phyloP scores from a whole-genome alignment of 2,888 invertebrate species.

The Piscicola geometra region DNA sequence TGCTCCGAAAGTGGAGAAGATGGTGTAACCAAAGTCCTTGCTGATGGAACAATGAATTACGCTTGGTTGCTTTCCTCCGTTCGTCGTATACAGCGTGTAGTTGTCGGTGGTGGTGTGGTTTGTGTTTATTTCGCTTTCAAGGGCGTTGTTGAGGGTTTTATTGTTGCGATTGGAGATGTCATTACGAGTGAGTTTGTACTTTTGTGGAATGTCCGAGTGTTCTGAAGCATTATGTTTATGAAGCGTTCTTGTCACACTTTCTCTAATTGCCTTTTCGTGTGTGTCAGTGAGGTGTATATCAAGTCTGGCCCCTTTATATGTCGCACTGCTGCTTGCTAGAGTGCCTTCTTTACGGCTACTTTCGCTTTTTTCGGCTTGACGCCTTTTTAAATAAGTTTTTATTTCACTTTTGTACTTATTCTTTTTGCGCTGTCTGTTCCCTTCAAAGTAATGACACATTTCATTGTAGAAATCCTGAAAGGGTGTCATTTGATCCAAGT shows the following conservation, averaged over 20 bases:
- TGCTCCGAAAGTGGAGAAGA: conserved; percentile 92
- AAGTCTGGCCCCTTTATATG: not conserved
- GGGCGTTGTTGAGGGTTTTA: not conserved
- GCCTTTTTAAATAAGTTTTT: too few species aligned
- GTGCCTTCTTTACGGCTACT: not conserved
- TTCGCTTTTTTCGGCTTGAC: not conserved
- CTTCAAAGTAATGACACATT: not conserved
- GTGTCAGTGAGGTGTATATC: not conserved
- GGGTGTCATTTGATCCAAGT: too few species aligned
- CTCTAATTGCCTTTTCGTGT: not conserved
- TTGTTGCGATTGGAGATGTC: not conserved
- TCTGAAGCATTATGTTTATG: too few species aligned
- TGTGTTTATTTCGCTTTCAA: too few species aligned
- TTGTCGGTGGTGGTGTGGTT: too few species aligned
- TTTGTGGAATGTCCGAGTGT: too few species aligned
- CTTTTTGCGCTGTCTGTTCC: not conserved
- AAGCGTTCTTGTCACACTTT: too few species aligned
- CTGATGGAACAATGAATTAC: conserved; percentile 75
- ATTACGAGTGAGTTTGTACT: too few species aligned
- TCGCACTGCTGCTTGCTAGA: not conserved
- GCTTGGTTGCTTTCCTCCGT: not conserved
- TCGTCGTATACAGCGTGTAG: too few species aligned
- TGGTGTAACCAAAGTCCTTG: conserved; percentile 71
- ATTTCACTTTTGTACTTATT: not conserved
- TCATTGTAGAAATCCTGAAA: not conserved